Evolutionary conservation across 2,113 vertebrate species (phyloP), one percentile per base, ranked within the genome.

Genomic region (Hylia prasina): DNA sequence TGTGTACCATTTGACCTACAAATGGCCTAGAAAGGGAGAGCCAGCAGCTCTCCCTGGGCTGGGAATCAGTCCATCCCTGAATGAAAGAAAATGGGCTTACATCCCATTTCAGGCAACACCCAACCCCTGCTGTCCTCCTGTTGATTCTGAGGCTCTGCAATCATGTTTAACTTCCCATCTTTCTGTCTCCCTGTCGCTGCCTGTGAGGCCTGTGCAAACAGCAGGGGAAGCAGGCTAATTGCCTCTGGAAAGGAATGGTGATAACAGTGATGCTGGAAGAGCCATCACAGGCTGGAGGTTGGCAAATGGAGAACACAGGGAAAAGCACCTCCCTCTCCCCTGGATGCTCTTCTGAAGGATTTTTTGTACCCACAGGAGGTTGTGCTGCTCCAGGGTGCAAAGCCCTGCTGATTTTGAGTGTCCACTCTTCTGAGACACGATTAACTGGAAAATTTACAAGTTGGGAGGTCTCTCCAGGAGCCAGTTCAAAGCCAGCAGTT

Each of bases 361-460:
- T 69, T 48, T 79, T 90, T 10, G 20, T 85, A 76, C 75, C 31
- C 71, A 22, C 6, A 90, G 90, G 82, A 90, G 37, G 63, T 10
- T 72, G 44, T 4, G 21, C 44, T 58, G 77, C 72, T 70, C 64
- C 0, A 0, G 56, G 63, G 56, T 5, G 4, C 30, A 0, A 1
- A 23, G 77, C 0, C 0, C 77, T 47, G 90, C 70, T 94, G 92
- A 80, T 86, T 80, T 93, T 73, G 85, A 65, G 85, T 28, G 63
- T 92, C 66, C 63, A 56, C 50, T 93, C 79, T 57, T 54, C 66
- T 1, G 24, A 88, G 79, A 92, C 63, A 80, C 0, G 8, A 91
- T 93, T 93, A 93, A 76, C 82, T 47, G 79, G 82, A 70, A 94
- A 91, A 94, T 92, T 92, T 94, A 91, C 72, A 78, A 39, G 68